phyloP scores from a whole-genome alignment of 2,113 vertebrate genomes.

The Dunckerocampus dactyliophorus region DNA sequence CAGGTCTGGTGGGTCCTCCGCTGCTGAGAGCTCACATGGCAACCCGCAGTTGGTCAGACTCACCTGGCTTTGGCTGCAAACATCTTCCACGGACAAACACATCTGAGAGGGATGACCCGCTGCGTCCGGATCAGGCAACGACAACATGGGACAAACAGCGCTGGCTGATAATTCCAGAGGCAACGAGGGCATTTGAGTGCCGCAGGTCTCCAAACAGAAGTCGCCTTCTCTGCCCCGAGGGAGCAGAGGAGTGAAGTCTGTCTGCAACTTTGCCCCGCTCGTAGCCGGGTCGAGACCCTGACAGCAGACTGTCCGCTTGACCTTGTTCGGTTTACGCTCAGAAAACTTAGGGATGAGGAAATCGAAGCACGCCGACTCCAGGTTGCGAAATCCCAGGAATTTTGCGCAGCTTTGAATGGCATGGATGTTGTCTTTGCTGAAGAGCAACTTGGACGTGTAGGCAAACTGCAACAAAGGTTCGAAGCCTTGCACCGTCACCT shows the following conservation, averaged over 20 bases:
- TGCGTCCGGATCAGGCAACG: slow-evolving; percentile 57
- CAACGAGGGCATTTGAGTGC: slow-evolving; percentile 67
- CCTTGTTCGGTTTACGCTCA: slow-evolving; percentile 68
- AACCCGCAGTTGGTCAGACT: slow-evolving; percentile 47
- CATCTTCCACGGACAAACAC: slow-evolving; percentile 56
- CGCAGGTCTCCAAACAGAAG: slow-evolving; percentile 74
- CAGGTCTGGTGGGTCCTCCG: slow-evolving; percentile 37
- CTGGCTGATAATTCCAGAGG: slow-evolving; percentile 54
- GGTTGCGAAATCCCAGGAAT: slow-evolving; percentile 83
- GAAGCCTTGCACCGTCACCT: slow-evolving; percentile 93
- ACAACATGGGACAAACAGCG: slow-evolving; percentile 61
- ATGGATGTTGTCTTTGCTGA: slow-evolving; percentile 91
- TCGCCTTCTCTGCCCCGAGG: slow-evolving; percentile 76
- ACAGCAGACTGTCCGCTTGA: slow-evolving; percentile 60
- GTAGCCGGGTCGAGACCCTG: slow-evolving; percentile 16
- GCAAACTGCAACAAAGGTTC: slow-evolving; percentile 92
- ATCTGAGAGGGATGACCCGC: slow-evolving; percentile 38
- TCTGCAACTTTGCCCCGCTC: slow-evolving; percentile 34
- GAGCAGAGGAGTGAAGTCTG: slow-evolving; percentile 70
- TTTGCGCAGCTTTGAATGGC: slow-evolving; percentile 85
- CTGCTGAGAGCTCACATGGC: slow-evolving; percentile 44
- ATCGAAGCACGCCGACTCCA: slow-evolving; percentile 91
- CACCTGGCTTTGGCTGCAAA: slow-evolving; percentile 48
- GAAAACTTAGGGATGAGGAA: slow-evolving; percentile 89
- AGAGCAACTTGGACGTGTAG: slow-evolving; percentile 88